Evolutionary conservation across 2,888 invertebrate genomes (phyloP).

Genomic region (Encarsia formosa): DNA sequence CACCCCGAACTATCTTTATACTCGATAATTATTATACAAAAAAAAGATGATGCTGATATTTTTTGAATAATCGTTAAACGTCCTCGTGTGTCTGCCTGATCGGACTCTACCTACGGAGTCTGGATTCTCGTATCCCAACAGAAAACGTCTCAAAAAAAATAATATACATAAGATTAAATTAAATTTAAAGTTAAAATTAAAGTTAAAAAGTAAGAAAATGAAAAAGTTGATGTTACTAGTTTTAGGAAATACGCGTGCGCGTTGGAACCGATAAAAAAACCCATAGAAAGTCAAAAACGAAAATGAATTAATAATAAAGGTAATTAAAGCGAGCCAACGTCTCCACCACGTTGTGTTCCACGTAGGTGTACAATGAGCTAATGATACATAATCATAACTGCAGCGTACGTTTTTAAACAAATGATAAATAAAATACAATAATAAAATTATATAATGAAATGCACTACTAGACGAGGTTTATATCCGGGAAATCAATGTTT

Average conservation of each 20-base stretch:
- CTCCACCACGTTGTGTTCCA: conserved; percentile 46
- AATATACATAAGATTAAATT: no score
- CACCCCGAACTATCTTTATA: conserved; percentile 46
- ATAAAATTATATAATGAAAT: conserved; percentile 4
- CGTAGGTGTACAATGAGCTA: conserved; percentile 42
- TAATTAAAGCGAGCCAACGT: conserved; percentile 39
- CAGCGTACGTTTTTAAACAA: conserved; percentile 33
- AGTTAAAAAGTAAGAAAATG: no score
- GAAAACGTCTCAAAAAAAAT: no score
- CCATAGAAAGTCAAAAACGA: conserved; percentile 45
- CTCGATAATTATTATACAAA: conserved; percentile 31
- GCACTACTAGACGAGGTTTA: background rate
- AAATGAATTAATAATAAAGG: conserved; percentile 18
- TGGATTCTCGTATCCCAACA: no score
- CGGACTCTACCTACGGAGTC: no score
- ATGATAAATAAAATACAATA: conserved; percentile 13
- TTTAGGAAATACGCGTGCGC: background rate
- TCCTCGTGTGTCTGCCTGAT: conserved; percentile 19
- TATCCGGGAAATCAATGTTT: background rate
- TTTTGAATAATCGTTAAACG: conserved; percentile 39
- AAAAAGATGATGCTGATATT: conserved; percentile 39
- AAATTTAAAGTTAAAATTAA: no score
- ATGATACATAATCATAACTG: conserved; percentile 35
- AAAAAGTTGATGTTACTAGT: conserved; percentile 21
- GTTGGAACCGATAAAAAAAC: conserved; percentile 20